These are phyloP conservation scores for Flexamia atlantica DNA, from an alignment of 2,888 invertebrate genomes.

Conservation along the genomic window DNA sequence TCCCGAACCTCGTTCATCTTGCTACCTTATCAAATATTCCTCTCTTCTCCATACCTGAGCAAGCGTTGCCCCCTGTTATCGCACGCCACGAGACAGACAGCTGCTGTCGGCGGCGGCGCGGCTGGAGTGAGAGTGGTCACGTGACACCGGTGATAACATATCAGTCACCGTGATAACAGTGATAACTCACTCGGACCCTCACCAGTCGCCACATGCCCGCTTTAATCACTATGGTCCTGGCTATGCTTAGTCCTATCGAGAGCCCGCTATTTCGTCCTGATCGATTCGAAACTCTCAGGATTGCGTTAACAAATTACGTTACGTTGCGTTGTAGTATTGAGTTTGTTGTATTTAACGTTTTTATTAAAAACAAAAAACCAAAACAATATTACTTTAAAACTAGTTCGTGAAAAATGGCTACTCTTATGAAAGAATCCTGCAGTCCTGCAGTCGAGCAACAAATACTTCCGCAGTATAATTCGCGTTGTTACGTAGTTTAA, in stretches of 20 bases:
- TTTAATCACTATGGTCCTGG: neutral
- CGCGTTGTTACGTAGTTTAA: too few species aligned
- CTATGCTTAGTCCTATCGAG: neutral
- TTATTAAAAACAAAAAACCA: too few species aligned
- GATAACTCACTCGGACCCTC: neutral
- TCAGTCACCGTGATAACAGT: neutral
- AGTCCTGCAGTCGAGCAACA: too few species aligned
- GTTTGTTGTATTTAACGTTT: too few species aligned
- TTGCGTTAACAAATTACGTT: neutral
- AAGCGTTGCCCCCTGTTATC: neutral
- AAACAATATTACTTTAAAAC: too few species aligned
- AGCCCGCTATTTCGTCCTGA: neutral
- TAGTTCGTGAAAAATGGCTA: too few species aligned
- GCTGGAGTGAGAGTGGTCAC: neutral
- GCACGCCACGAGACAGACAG: neutral
- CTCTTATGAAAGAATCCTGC: too few species aligned
- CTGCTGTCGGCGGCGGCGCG: neutral
- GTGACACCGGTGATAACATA: slow-evolving; percentile 10
- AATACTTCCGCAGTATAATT: too few species aligned
- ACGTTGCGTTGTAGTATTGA: neutral
- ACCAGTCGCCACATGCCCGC: neutral
- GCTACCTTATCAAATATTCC: too few species aligned
- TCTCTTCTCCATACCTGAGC: neutral
- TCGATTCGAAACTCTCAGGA: neutral
- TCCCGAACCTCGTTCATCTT: too few species aligned